Evolutionary conservation across 2,797 vertebrate genomes (phyloP).

Genomic region (Lithobates pipiens): DNA sequence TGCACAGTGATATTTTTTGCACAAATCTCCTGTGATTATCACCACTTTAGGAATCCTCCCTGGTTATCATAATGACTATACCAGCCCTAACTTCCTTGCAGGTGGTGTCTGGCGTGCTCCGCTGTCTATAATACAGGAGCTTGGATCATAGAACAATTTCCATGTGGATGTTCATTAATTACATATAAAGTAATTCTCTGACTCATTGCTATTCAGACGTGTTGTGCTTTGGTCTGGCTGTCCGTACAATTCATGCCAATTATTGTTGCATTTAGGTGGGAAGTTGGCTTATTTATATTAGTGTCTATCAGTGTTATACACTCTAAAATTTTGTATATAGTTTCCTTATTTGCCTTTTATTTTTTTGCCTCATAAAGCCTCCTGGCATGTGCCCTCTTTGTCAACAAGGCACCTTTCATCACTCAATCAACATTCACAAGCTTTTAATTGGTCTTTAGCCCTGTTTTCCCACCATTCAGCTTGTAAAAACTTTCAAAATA

Average conservation of each 20-base stretch:
- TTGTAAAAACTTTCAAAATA: slow-evolving; percentile 61
- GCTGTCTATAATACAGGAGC: background rate
- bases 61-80: background rate
- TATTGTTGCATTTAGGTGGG: slow-evolving; percentile 6
- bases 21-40: background rate
- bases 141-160: slow-evolving; percentile 3
- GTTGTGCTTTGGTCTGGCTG: slow-evolving; percentile 39
- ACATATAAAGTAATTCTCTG: slow-evolving; percentile 21
- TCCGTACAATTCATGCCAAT: slow-evolving; percentile 13
- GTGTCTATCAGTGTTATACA: slow-evolving; percentile 21
- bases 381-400: slow-evolving; percentile 52
- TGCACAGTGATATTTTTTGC: background rate
- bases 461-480: slow-evolving; percentile 58
- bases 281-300: slow-evolving; percentile 20
- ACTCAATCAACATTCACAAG: slow-evolving; percentile 59
- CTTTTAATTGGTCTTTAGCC: slow-evolving; percentile 61
- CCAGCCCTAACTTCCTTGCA: background rate
- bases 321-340: slow-evolving; percentile 38
- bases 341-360: slow-evolving; percentile 44
- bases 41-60: background rate
- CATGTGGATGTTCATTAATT: slow-evolving; percentile 32
- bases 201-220: slow-evolving; percentile 29
- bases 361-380: slow-evolving; percentile 32
- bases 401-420: slow-evolving; percentile 58
- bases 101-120: background rate